Evolutionary conservation across 2,797 vertebrate species (phyloP).

Genomic region (Poecilia picta): DNA sequence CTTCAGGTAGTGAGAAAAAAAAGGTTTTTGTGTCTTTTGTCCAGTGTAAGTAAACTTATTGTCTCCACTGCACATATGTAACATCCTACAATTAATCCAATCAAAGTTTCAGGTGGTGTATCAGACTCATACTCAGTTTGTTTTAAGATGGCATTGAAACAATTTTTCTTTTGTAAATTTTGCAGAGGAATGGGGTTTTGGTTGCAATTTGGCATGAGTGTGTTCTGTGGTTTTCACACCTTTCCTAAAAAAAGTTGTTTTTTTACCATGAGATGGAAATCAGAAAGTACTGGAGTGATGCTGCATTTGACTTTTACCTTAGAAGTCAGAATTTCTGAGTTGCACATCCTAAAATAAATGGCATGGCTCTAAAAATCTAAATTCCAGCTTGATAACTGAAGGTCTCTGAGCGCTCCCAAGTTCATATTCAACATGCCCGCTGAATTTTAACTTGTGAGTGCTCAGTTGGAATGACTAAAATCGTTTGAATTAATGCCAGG

Average conservation of each 20-base stretch:
- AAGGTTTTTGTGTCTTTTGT: neutral
- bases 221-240: neutral
- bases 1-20: neutral
- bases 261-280: neutral
- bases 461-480: neutral
- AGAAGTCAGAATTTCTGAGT: neutral
- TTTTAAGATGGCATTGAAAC: constrained; percentile 14
- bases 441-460: neutral
- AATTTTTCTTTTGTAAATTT: constrained; percentile 5
- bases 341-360: neutral
- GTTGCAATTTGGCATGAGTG: neutral
- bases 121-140: constrained; percentile 2
- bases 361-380: neutral
- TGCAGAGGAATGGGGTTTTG: neutral
- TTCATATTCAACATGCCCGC: neutral
- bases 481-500: neutral
- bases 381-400: neutral
- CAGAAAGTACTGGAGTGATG: neutral
- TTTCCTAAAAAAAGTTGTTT: neutral
- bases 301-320: neutral
- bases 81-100: neutral
- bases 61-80: neutral
- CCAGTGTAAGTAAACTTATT: neutral
- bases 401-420: neutral
- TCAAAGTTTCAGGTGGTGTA: constrained; percentile 13